Base-by-base conservation (phyloP, 2,888 invertebrate species). In the Nemurella pictetii region DNA sequence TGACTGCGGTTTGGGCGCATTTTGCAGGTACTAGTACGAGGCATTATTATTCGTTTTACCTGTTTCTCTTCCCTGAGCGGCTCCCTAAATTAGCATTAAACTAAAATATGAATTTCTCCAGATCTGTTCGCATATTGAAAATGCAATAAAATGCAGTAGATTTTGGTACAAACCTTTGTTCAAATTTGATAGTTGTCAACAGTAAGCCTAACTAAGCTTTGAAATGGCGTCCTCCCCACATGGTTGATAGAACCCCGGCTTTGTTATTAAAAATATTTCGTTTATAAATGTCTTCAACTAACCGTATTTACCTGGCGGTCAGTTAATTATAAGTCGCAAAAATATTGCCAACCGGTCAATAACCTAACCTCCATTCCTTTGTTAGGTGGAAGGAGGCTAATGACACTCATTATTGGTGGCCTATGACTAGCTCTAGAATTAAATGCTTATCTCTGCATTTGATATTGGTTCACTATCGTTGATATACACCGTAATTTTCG, bases 221-320 rank as follows among this genome's bases (percentile, higher is more conserved):
- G 92, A 93, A 94, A 94, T 94, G 94, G 94, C 94, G 94, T 94
- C 94, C 92, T 92, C 90, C 93, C 88, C 94, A 94, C 94, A 94
- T 94, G 92, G 94, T 87, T 87, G 86, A 85, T 85, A 85, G 86
- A 88, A 87, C 88, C 82, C 88, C 87, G 87, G 88, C 87, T 87
- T 87, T 87, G 86, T 86, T 80, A 55, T 72, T 30, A 80, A 78
- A 84, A 84, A 77, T 77, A 78, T 36, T 84, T 72, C 28, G 55
- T 75, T 7, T 28, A 72, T 83, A 27, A 30, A 28, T 30, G 83
- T 32, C 25, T 27, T 26, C 72, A 80, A 80, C 30, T 26, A 75
- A 36, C 20, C 75, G 36, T 26, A 32, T 80, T 30, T 4, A 26
- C 27, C 25, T 35, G 75, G 4, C 28, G 27, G 75, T 30, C 73